phyloP scores from a whole-genome alignment of 2,113 vertebrate species.

The Epinephelus moara region DNA sequence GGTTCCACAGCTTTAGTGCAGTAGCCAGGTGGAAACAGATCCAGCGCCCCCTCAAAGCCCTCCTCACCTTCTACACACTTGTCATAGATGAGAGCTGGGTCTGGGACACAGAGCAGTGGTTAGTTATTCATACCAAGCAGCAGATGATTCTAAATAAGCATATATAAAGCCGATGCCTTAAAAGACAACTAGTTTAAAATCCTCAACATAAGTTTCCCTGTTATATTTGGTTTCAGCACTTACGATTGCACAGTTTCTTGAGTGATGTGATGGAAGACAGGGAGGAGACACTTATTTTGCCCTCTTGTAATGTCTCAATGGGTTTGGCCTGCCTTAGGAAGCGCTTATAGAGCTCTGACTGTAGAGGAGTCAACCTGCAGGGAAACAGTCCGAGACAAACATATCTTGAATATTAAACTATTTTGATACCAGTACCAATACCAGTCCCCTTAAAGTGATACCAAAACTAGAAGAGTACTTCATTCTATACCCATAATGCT shows the following conservation, averaged over 20 bases:
- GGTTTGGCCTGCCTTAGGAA: slow-evolving; percentile 95
- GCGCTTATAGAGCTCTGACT: slow-evolving; percentile 91
- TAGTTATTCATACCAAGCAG: background rate
- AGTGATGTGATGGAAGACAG: slow-evolving; percentile 97
- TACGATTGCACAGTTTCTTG: slow-evolving; percentile 98
- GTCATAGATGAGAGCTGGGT: slow-evolving; percentile 94
- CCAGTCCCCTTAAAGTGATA: no score
- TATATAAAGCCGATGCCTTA: background rate
- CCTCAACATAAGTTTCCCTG: no score
- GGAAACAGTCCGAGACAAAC: background rate
- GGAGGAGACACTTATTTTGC: slow-evolving; percentile 93
- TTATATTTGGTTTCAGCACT: slow-evolving; percentile 71
- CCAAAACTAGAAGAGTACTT: no score
- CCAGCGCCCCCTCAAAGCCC: slow-evolving; percentile 91
- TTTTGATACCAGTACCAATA: no score
- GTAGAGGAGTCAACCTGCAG: slow-evolving; percentile 91
- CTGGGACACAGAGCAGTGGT: slow-evolving; percentile 71
- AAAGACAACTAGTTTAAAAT: background rate
- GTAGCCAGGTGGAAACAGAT: slow-evolving; percentile 92
- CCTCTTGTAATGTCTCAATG: slow-evolving; percentile 87
- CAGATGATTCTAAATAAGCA: background rate
- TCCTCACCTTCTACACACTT: slow-evolving; percentile 94
- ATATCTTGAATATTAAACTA: background rate
- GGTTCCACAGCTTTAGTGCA: slow-evolving; percentile 91
- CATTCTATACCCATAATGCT: no score